Evolutionary conservation across 1,140 invertebrate species (phyloP).

Genomic region (Contarinia nasturtii): DNA sequence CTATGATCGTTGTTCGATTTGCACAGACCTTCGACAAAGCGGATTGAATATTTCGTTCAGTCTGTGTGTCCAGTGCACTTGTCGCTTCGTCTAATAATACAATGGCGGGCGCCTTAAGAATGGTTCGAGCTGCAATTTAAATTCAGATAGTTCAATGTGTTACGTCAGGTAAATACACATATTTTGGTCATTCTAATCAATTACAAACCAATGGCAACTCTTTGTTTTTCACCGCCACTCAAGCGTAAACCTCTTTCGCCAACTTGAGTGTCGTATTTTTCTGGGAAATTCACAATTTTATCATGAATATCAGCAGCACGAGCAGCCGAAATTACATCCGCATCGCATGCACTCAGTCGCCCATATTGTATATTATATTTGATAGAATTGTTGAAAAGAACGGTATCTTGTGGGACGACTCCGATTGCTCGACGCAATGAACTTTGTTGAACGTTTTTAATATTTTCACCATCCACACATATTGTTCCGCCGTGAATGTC

Average conservation of each 20-base stretch:
- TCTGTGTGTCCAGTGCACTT: conserved; percentile 65
- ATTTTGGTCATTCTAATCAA: too few species aligned
- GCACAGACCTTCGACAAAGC: conserved; percentile 56
- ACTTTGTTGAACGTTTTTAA: conserved; percentile 46
- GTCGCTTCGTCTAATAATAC: conserved; percentile 83
- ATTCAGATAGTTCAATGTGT: neutral
- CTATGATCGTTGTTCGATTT: conserved; percentile 78
- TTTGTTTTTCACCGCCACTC: conserved; percentile 83
- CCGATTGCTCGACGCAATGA: conserved; percentile 57
- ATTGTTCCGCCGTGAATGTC: conserved; percentile 75
- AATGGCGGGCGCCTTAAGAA: conserved; percentile 72
- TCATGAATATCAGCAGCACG: conserved; percentile 87
- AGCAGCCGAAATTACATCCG: conserved; percentile 75
- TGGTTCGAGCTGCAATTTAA: conserved; percentile 38
- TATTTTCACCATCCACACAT: conserved; percentile 57
- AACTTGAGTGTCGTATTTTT: conserved; percentile 69
- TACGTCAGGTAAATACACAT: neutral
- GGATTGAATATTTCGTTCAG: conserved; percentile 65
- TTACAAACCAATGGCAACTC: conserved; percentile 61
- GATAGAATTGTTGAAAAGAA: conserved; percentile 89
- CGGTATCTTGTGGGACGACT: conserved; percentile 94
- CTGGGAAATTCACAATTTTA: conserved; percentile 74
- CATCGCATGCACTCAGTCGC: conserved; percentile 49
- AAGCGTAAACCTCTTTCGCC: conserved; percentile 61
- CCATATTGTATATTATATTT: conserved; percentile 94